These are phyloP conservation scores for Megaceryle torquata DNA, from an alignment of 2,113 vertebrate genomes.

Conservation along the genomic window DNA sequence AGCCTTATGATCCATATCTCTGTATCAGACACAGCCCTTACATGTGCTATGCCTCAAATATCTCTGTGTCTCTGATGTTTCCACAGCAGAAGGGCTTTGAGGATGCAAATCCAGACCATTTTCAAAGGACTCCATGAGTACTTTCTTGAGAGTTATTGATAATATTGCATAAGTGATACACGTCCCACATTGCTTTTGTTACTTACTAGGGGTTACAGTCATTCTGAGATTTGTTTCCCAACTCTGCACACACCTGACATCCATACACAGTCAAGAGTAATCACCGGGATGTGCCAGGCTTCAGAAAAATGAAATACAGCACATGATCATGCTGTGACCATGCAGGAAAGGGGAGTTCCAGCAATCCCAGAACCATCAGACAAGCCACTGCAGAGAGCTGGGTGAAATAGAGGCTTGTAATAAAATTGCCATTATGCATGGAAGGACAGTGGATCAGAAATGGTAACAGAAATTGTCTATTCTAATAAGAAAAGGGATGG, in stretches of 20 bases:
- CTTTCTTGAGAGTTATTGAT: not conserved
- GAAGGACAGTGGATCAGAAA: not conserved
- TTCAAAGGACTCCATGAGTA: not conserved
- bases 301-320: not conserved
- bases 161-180: not conserved
- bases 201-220: not conserved
- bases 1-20: not conserved
- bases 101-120: not conserved
- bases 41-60: accelerated
- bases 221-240: not conserved
- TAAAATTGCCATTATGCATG: not conserved
- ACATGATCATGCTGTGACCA: not conserved
- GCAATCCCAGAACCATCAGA: not conserved
- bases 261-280: not conserved
- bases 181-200: not conserved
- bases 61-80: not conserved
- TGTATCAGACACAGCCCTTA: not conserved
- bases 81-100: not conserved
- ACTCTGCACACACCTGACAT: not conserved
- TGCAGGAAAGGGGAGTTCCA: not conserved
- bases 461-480: not conserved
- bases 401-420: not conserved
- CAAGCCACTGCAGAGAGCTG: not conserved
- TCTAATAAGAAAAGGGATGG: not conserved
- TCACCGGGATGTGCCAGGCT: not conserved